A percentile compares a stretch with the other conserved stretches of the same genome.
Conservation (phyloP, 2,797 vertebrate species). For the Stomatorhinus walkeri region DNA sequence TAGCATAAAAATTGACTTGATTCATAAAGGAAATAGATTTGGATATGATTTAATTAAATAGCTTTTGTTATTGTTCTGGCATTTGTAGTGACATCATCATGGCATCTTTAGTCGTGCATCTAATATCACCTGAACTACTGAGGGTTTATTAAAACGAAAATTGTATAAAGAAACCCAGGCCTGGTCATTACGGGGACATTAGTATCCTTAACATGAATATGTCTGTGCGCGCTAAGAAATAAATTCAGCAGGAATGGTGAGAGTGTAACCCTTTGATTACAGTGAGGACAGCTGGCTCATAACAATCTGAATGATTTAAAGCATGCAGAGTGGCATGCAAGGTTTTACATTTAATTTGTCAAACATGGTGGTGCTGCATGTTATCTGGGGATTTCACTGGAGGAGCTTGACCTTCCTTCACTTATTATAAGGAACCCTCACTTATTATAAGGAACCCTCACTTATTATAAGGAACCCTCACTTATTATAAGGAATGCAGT, state of each 20-base stretch:
- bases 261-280: neutral
- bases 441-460: neutral
- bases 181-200: neutral
- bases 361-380: neutral
- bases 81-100: neutral
- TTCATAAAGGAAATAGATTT: neutral
- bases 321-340: neutral
- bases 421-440: neutral
- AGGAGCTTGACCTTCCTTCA: neutral
- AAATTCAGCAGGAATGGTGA: neutral
- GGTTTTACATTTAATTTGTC: neutral
- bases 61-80: neutral
- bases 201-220: conserved; percentile 1
- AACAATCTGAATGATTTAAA: neutral
- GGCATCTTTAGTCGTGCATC: neutral
- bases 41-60: neutral
- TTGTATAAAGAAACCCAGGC: neutral
- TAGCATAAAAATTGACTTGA: neutral
- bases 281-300: neutral
- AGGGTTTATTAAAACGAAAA: neutral
- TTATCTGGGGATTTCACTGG: neutral
- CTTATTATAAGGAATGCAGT: neutral
- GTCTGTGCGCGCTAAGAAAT: neutral
- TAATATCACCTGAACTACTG: neutral
- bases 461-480: neutral